Percentiles rank a stretch among this genome's conserved stretches.
Evolutionary conservation across 2,113 vertebrate genomes (phyloP).

Genomic region (Oxygymnocypris stewartii): DNA sequence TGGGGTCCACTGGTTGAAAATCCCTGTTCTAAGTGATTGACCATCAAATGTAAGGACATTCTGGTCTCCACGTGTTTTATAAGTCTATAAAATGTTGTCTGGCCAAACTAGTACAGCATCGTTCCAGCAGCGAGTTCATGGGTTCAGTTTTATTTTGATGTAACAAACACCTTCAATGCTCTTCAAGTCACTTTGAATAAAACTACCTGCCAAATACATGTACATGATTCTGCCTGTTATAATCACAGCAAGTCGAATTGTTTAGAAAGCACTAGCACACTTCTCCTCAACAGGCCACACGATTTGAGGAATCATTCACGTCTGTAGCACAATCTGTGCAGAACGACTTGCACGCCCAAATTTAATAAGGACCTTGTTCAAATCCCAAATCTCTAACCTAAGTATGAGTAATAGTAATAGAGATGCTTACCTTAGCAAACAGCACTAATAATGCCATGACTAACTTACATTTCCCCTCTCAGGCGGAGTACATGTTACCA

Average conservation of each 20-base stretch:
- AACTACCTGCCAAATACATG: neutral
- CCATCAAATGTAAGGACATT: neutral
- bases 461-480: neutral
- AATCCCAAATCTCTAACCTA: neutral
- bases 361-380: neutral
- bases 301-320: neutral
- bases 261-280: neutral
- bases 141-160: neutral
- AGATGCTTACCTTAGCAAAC: neutral
- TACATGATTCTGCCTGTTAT: neutral
- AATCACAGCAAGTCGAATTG: neutral
- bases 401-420: neutral
- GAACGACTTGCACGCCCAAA: neutral
- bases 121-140: neutral
- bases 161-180: neutral
- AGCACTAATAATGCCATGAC: constrained; percentile 14
- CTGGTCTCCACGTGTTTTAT: no score
- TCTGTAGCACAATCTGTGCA: neutral
- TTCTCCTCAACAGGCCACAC: neutral
- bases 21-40: neutral
- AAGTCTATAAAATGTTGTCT: neutral
- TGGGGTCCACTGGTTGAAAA: neutral
- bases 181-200: constrained; percentile 1
- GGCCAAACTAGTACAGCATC: neutral
- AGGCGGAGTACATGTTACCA: neutral